Conservation (phyloP, 1,140 invertebrate genomes). For the Chrysomallon squamiferum region DNA sequence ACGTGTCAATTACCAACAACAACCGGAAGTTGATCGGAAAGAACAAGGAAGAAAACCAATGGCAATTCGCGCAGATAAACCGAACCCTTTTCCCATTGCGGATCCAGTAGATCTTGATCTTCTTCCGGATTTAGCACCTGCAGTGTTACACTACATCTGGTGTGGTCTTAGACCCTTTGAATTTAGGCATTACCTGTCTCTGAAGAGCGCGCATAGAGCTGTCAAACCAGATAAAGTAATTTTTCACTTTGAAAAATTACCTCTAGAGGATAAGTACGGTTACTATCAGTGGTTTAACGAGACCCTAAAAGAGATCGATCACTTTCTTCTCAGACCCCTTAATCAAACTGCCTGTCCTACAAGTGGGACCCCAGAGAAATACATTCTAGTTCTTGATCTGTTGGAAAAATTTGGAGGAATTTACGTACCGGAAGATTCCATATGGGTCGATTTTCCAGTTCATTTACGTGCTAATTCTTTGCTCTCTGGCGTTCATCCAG, state of each 20-base stretch:
- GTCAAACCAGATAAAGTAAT: slow-evolving; percentile 31
- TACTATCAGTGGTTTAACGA: slow-evolving; percentile 35
- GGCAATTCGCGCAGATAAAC: not conserved
- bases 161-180: slow-evolving; percentile 22
- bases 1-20: no score
- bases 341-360: slow-evolving; percentile 19
- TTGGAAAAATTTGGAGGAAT: slow-evolving; percentile 31
- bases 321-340: slow-evolving; percentile 20
- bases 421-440: slow-evolving; percentile 30
- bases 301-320: slow-evolving; percentile 18
- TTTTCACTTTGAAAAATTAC: slow-evolving; percentile 26
- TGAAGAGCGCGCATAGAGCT: slow-evolving; percentile 22
- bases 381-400: slow-evolving; percentile 23
- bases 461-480: slow-evolving; percentile 23
- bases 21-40: no score
- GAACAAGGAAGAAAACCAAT: not conserved
- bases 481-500: slow-evolving; percentile 23
- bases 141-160: slow-evolving; percentile 26
- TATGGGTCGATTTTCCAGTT: slow-evolving; percentile 34
- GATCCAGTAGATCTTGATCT: slow-evolving; percentile 23
- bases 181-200: slow-evolving; percentile 26
- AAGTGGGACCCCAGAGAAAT: slow-evolving; percentile 18
- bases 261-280: slow-evolving; percentile 14
- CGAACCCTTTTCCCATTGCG: not conserved
- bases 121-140: slow-evolving; percentile 25